Conservation (phyloP, 2,113 vertebrate species). For the Albula goreensis region DNA sequence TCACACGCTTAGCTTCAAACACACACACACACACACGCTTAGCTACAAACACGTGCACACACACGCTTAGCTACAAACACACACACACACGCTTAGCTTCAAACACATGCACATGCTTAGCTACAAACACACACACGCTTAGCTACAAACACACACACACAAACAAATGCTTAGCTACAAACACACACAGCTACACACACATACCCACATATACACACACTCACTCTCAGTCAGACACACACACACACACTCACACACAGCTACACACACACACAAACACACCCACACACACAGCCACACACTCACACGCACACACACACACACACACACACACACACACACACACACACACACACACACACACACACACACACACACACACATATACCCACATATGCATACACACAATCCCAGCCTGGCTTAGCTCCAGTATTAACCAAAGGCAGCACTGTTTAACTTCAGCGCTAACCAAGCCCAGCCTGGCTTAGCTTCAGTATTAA, state of each 20-base stretch:
- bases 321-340: slow-evolving; percentile 1
- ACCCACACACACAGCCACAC: not conserved
- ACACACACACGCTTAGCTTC: not conserved
- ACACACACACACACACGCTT: not conserved
- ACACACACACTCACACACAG: not conserved
- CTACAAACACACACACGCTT: no score
- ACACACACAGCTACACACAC: no score
- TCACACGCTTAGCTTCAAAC: not conserved
- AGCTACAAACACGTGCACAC: not conserved
- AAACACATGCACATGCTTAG: no score
- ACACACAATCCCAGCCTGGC: not conserved
- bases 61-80: not conserved
- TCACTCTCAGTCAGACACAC: not conserved
- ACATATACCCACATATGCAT: not conserved
- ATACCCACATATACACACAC: not conserved
- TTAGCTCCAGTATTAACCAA: no score
- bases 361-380: slow-evolving; percentile 3
- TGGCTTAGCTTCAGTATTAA: no score
- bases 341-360: not conserved
- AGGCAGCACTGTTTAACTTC: no score
- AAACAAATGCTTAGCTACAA: no score
- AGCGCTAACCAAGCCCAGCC: no score
- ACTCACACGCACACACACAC: not conserved
- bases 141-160: no score
- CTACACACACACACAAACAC: not conserved